Evolutionary conservation across 2,888 invertebrate genomes (phyloP).

Genomic region (Incurvaria masculella): DNA sequence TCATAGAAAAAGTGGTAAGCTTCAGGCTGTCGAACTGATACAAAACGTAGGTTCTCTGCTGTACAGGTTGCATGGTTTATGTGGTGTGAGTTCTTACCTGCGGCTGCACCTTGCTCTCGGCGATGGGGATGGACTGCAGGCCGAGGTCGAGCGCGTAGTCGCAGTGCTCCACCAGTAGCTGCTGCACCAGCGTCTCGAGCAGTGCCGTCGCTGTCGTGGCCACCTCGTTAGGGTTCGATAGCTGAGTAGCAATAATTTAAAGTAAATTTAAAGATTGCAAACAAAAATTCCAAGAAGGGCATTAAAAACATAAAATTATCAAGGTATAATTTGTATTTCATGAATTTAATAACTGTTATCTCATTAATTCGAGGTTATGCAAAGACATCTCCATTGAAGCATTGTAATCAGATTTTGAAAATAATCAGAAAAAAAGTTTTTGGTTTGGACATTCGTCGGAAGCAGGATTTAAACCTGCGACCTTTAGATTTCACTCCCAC

Average conservation of each 20-base stretch:
- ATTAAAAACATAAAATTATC: no score
- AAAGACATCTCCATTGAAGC: no score
- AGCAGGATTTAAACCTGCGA: no score
- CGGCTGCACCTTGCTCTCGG: slow-evolving; percentile 81
- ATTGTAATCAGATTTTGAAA: no score
- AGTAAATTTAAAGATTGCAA: no score
- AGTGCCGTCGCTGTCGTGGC: slow-evolving; percentile 76
- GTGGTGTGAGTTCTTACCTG: slow-evolving; percentile 38
- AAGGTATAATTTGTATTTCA: no score
- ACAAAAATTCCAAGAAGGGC: no score
- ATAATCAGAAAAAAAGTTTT: no score
- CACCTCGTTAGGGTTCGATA: slow-evolving; percentile 77
- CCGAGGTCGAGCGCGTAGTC: slow-evolving; percentile 96
- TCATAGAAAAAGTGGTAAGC: slow-evolving; percentile 1
- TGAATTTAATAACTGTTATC: no score
- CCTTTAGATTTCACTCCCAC: no score
- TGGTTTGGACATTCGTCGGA: no score
- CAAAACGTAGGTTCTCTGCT: not conserved
- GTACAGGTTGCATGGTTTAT: not conserved
- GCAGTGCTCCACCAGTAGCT: slow-evolving; percentile 87
- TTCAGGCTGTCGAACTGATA: not conserved
- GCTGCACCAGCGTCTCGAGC: slow-evolving; percentile 80
- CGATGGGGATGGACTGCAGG: slow-evolving; percentile 82
- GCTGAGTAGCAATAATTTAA: slow-evolving; percentile 21
- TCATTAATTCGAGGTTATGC: no score